Evolutionary conservation across 2,113 vertebrate genomes (phyloP), one percentile per base, ranked within the genome.

Genomic region (Aplodontia rufa): DNA sequence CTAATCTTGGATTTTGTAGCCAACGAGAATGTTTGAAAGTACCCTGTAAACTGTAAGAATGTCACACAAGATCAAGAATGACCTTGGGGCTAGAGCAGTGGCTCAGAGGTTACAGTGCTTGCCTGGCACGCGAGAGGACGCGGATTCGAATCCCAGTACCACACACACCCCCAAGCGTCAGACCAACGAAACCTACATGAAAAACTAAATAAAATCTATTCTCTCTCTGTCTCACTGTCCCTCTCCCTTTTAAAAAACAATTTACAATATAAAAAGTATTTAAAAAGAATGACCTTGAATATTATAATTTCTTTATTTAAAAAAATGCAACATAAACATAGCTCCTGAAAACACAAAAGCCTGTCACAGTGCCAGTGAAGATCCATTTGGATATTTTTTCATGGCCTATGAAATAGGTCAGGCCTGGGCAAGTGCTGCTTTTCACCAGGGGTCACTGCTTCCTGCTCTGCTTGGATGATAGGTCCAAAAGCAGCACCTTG

Each of bases 401-500:
- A 95, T 87, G 76, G 90, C 40, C 87, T 0, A 2, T 78, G 58
- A 2, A 0, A 71, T 16, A 79, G 93, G 84, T 94, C 84, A 96
- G 58, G 78, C 74, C 79, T 62, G 17, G 96, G 93, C 88, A 55
- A 96, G 85, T 93, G 93, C 47, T 97, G 83, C 74, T 60, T 97
- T 96, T 88, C 91, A 95, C 40, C 83, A 89, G 89, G 42, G 90
- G 83, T 90, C 84, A 0, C 88, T 97, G 58, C 93, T 76, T 96
- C 69, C 28, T 95, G 88, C 66, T 95, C 1, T 58, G 47, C 95
- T 96, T 92, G 78, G 95, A 24, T 17, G 32, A 14, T 0, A 55
- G 2, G 96, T 55, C 60, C 93, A 24, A 66, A 97, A 97, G 97
- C 97, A 88, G 98, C 81, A 97, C 98, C 98, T 85, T 30, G 98